Base-by-base conservation (phyloP, 1,140 invertebrate species). In the Nephotettix cincticeps region DNA sequence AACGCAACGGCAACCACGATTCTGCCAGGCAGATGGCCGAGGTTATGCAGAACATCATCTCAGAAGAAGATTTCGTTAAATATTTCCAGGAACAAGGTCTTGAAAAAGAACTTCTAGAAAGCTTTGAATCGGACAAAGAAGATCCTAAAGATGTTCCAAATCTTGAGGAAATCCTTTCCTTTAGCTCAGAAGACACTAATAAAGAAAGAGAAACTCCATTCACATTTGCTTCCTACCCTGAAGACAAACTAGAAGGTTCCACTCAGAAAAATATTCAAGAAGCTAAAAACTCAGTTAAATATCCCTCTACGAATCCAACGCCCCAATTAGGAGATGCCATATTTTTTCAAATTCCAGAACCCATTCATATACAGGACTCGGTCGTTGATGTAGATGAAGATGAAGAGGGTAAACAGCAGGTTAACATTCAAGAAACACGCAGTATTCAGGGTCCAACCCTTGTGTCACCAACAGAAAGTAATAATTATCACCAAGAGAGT, bases 311-410 rank as follows among this genome's bases (percentile, higher is more conserved):
- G 1, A 30, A 71, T 32, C 64, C 70, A 19, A 67, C 63, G 0
- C 65, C 63, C 6, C 28, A 21, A 19, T 40, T 56, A 43, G 51
- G 25, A 13, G 47, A 67, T 19, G 72, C 72, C 4, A 66, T 73
- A 47, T 73, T 63, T 36, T 73, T 73, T 25, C 72, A 73, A 70
- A 43, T 73, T 19, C 71, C 71, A 17, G 47, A 70, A 47, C 63
- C 40, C 13, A 67, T 67, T 40, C 36, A 51, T 6, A 19, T 67
- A 19, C 36, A 65, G 21, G 63, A 68, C 21, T 19, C 64, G 17
- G 17, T 40, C 1, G 56, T 61, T 11, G 23, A 61, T 29, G 61
- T 66, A 30, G 36, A 72, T 30, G 13, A 36, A 47, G 1, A 25
- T n/a, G 36, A 63, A 28, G 69, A 65, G 19, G 40, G 56, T 6